phyloP scores from a whole-genome alignment of 1,140 invertebrate genomes.

The Nomia melanderi region DNA sequence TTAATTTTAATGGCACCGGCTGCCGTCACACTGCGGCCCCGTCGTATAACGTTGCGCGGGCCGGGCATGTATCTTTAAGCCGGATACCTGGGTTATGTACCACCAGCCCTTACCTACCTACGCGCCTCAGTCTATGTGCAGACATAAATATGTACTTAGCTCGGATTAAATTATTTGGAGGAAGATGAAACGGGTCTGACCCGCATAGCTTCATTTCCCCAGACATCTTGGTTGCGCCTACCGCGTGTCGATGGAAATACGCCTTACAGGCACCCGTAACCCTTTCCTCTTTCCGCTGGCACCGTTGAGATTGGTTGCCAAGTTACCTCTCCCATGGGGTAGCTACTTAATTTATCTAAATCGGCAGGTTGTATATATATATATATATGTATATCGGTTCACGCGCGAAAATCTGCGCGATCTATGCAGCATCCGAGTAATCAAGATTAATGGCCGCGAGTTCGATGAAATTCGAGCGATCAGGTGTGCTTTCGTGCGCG shows the following conservation, averaged over 20 bases:
- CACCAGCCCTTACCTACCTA: conserved; percentile 38
- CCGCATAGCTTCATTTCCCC: conserved; percentile 66
- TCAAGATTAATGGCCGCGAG: not conserved
- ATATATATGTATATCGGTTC: conserved; percentile 32
- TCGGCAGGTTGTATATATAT: conserved; percentile 38
- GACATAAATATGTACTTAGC: conserved; percentile 70
- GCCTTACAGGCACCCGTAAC: conserved; percentile 50
- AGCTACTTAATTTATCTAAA: conserved; percentile 60
- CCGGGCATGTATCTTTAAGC: conserved; percentile 43
- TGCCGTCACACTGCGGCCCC: not conserved
- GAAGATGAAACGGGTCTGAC: conserved; percentile 67
- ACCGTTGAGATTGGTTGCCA: conserved; percentile 55
- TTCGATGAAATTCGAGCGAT: not conserved
- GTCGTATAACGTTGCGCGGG: conserved; percentile 8
- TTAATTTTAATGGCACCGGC: conserved; percentile 51
- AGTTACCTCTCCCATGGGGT: conserved; percentile 50
- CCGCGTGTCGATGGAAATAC: conserved; percentile 63
- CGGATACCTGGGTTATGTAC: conserved; percentile 47
- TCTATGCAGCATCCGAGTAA: not conserved
- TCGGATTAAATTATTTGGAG: conserved; percentile 69
- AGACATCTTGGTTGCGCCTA: conserved; percentile 66
- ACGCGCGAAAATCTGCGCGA: conserved; percentile 24
- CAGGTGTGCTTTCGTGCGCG: not conserved
- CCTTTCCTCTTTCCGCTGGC: conserved; percentile 47
- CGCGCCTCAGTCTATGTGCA: conserved; percentile 55